Evolutionary conservation across 2,797 vertebrate genomes (phyloP), one percentile per base, ranked within the genome.

Genomic region (Corythornis leucogaster): DNA sequence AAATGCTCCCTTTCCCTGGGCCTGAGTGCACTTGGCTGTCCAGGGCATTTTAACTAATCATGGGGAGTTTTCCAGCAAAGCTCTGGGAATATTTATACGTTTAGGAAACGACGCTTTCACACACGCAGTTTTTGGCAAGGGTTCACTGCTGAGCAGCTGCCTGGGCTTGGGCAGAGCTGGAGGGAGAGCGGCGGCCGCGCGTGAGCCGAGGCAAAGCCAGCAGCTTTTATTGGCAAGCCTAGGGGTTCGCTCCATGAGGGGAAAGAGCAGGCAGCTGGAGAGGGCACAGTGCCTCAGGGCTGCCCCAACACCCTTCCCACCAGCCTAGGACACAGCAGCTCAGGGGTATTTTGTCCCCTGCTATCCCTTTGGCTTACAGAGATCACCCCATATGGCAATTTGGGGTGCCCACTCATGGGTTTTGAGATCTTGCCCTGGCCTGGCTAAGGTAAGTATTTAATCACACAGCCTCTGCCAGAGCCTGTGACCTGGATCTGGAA

Each of bases 81-180:
- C 80, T 76, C 84, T 87, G 78, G 79, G 94, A 94, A 93, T 95
- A 96, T 96, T 96, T 96, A 96, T 95, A 94, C 13, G 1, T 96
- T 92, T 95, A 96, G 94, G 95, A 96, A 95, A 95, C 31, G 54
- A 93, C 30, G 93, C 94, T 93, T 96, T 96, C 89, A 91, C 93
- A 95, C 92, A 90, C 64, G 9, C 50, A 58, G 81, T 59, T 96
- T 96, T 95, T 96, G 94, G 95, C 96, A 94, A 90, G 81, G 13
- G 28, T 89, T 96, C 91, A 91, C 66, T 96, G 64, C 90, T 85
- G 76, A 95, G 95, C 91, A 96, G 93, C 95, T 95, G 93, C 94
- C 69, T 86, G 81, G 74, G 64, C 70, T 96, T 59, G 54, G 78
- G 76, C 88, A 94, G 91, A 85, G 79, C 92, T 89, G 71, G 67